Percentiles rank a stretch among this genome's conserved stretches.
Conservation (phyloP, 2,113 vertebrate species). For the Lepus europaeus region DNA sequence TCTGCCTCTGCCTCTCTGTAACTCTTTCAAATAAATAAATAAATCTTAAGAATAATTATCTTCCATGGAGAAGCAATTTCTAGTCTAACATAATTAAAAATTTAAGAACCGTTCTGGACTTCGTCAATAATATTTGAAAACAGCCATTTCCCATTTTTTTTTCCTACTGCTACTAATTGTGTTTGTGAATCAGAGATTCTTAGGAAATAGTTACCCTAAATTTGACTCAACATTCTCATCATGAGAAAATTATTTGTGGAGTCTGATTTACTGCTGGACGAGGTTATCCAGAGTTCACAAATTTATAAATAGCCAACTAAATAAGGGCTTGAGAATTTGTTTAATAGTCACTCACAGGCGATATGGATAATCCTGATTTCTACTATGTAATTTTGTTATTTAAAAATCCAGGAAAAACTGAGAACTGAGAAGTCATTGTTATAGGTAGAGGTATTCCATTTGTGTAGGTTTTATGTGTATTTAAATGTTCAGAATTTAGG, state of each 20-base stretch:
- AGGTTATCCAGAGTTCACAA: not conserved
- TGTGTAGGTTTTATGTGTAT: not conserved
- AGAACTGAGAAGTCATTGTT: not conserved
- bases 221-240: not conserved
- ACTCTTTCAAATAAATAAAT: too few relatives aligned
- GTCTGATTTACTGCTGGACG: not conserved
- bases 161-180: not conserved
- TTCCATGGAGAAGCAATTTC: not conserved
- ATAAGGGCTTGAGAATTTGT: not conserved
- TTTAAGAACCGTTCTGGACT: not conserved
- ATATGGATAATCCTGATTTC: not conserved
- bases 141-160: not conserved
- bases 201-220: not conserved
- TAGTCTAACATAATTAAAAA: conserved; percentile 7
- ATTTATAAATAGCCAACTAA: not conserved
- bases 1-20: too few relatives aligned
- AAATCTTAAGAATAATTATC: not conserved
- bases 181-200: conserved; percentile 34
- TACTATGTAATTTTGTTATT: not conserved
- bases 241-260: not conserved
- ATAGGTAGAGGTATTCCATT: not conserved
- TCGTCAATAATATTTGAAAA: not conserved
- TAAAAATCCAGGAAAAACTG: not conserved
- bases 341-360: not conserved
- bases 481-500: conserved; percentile 22